Percentiles rank a stretch among this genome's conserved stretches.
Conservation (phyloP, 2,113 vertebrate species). For the Alethe diademata region DNA sequence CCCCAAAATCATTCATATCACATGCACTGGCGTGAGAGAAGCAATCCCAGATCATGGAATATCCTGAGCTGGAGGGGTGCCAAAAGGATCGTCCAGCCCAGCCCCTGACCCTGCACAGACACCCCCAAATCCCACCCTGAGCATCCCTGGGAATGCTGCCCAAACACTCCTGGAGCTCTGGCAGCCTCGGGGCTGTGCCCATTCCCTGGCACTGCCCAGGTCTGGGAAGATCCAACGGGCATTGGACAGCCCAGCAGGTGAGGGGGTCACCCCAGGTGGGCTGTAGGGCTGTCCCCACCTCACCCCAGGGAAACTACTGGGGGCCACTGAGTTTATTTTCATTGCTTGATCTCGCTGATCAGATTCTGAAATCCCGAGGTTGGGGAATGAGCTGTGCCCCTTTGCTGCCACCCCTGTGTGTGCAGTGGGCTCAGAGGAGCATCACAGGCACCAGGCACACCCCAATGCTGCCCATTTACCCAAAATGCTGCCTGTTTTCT, state of each 20-base stretch:
- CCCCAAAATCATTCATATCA: neutral
- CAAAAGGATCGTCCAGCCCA: rapidly evolving
- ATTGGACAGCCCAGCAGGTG: neutral
- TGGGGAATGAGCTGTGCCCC: rapidly evolving
- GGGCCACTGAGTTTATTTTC: neutral
- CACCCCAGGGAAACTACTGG: rapidly evolving
- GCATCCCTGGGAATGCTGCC: rapidly evolving
- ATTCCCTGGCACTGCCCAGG: neutral
- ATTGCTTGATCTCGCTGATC: neutral
- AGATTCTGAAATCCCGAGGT: rapidly evolving
- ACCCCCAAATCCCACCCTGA: neutral
- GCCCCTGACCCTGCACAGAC: neutral
- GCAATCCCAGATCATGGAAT: neutral
- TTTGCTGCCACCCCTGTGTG: neutral
- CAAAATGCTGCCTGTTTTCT: rapidly evolving
- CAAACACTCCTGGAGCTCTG: neutral
- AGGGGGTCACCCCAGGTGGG: neutral
- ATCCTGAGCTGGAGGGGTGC: neutral
- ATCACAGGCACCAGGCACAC: neutral
- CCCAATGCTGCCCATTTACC: too few species aligned
- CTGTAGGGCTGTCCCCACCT: neutral
- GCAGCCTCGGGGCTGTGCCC: neutral
- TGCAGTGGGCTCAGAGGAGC: rapidly evolving
- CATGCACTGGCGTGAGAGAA: neutral
- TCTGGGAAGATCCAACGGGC: neutral